Evolutionary conservation across 2,888 invertebrate species (phyloP).

Genomic region (Busseola fusca): DNA sequence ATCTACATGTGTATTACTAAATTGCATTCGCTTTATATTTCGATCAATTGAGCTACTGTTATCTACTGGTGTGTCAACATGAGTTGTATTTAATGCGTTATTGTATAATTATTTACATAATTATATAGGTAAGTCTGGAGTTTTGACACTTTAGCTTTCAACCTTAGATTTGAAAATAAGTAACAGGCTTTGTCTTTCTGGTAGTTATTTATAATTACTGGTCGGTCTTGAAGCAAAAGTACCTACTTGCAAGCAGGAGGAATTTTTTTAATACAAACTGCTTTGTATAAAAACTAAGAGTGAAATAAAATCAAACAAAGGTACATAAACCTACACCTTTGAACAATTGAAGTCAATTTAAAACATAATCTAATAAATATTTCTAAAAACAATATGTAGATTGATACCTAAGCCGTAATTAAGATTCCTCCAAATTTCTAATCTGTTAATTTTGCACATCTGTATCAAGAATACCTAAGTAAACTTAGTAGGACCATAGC

Average conservation of each 20-base stretch:
- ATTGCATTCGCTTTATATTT: neutral
- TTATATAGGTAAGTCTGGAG: neutral
- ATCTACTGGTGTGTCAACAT: neutral
- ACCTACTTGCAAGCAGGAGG: neutral
- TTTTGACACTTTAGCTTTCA: conserved; percentile 1
- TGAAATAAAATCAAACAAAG: neutral
- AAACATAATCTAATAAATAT: neutral
- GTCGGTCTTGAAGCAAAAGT: neutral
- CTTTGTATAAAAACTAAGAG: neutral
- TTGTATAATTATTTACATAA: too few relatives aligned
- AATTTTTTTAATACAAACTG: neutral
- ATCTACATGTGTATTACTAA: neutral
- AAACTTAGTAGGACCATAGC: neutral
- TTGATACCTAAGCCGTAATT: neutral
- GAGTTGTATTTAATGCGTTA: neutral
- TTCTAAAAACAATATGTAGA: neutral
- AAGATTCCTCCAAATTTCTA: neutral
- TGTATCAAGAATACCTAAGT: neutral
- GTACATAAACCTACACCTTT: neutral
- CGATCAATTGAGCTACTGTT: conserved; percentile 5
- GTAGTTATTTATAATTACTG: neutral
- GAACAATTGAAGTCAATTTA: neutral
- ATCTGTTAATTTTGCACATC: neutral
- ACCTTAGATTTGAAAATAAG: neutral
- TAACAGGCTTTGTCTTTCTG: neutral